Conservation (phyloP, 2,888 invertebrate genomes). For the Craniophora ligustri region DNA sequence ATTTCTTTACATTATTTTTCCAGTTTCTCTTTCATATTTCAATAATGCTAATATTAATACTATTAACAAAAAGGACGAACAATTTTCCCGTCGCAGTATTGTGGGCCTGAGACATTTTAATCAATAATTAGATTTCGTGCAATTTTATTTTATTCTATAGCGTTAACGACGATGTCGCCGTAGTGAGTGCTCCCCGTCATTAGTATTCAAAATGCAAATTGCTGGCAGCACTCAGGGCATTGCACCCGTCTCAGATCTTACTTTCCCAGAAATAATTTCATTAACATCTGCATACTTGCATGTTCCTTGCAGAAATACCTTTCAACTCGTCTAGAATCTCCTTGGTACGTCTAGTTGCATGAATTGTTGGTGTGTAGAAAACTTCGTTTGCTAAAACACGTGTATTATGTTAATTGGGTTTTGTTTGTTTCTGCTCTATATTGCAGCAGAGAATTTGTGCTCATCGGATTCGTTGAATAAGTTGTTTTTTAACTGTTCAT, state of each 20-base stretch:
- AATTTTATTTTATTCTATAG: slow-evolving; percentile 73
- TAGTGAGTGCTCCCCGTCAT: slow-evolving; percentile 74
- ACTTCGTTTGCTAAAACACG: slow-evolving; percentile 33
- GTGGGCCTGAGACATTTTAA: slow-evolving; percentile 56
- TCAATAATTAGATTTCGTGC: slow-evolving; percentile 71
- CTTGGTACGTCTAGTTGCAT: slow-evolving; percentile 49
- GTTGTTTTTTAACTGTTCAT: slow-evolving; percentile 41
- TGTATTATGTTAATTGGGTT: slow-evolving; percentile 41
- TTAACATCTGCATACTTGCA: slow-evolving; percentile 83
- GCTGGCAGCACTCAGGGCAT: slow-evolving; percentile 77
- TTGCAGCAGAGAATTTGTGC: slow-evolving; percentile 13
- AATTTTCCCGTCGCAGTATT: slow-evolving; percentile 8
- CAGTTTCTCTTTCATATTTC: slow-evolving; percentile 1
- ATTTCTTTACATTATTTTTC: slow-evolving; percentile 18
- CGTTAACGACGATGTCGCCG: slow-evolving; percentile 68
- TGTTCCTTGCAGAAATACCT: slow-evolving; percentile 72
- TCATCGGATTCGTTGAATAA: slow-evolving; percentile 34
- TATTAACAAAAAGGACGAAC: slow-evolving; percentile 13
- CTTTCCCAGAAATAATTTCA: slow-evolving; percentile 87
- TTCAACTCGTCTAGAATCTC: slow-evolving; percentile 67
- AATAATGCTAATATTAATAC: slow-evolving; percentile 16
- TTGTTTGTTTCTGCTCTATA: slow-evolving; percentile 15
- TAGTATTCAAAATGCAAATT: slow-evolving; percentile 87
- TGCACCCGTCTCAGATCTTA: slow-evolving; percentile 83
- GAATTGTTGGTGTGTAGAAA: slow-evolving; percentile 46